Evolutionary conservation across 2,113 vertebrate genomes (phyloP).

Genomic region (Phaethornis superciliosus): DNA sequence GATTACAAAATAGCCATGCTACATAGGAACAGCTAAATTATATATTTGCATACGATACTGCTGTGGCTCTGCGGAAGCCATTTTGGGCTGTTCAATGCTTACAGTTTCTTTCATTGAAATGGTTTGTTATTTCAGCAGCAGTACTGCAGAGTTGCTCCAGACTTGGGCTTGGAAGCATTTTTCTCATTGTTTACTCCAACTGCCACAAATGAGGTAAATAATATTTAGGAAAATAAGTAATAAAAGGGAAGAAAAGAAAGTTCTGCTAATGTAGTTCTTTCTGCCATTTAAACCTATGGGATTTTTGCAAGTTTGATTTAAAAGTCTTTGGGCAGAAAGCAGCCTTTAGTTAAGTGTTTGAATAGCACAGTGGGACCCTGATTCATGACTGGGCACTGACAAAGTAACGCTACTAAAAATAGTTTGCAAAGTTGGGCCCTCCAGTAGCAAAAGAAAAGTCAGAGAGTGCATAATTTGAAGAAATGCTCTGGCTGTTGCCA

Average conservation of each 20-base stretch:
- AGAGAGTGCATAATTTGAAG: slow-evolving; percentile 37
- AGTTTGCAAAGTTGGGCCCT: slow-evolving; percentile 42
- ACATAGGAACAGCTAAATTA: slow-evolving; percentile 57
- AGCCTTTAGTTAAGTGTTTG: slow-evolving; percentile 55
- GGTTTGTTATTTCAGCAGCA: slow-evolving; percentile 49
- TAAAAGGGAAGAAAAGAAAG: slow-evolving; percentile 11
- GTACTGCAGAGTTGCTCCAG: slow-evolving; percentile 17
- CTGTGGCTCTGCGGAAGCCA: slow-evolving; percentile 57
- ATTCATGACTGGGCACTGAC: slow-evolving; percentile 37
- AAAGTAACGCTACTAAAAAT: slow-evolving; percentile 49
- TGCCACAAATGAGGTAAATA: slow-evolving; percentile 37
- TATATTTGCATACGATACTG: slow-evolving; percentile 63
- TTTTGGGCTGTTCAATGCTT: slow-evolving; percentile 40
- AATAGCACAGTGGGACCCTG: slow-evolving; percentile 56
- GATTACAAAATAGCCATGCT: slow-evolving; percentile 58
- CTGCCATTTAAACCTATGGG: slow-evolving; percentile 12
- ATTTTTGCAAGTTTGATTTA: slow-evolving; percentile 40
- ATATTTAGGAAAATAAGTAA: slow-evolving; percentile 45
- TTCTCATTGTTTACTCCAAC: background rate
- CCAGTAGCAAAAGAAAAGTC: slow-evolving; percentile 35
- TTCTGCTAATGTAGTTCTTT: background rate
- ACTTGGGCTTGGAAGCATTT: slow-evolving; percentile 13
- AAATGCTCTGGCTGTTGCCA: slow-evolving; percentile 48
- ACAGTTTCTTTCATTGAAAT: background rate
- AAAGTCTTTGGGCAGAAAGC: slow-evolving; percentile 43